phyloP scores from a whole-genome alignment of 2,888 invertebrate genomes.

The Meiosimyza decipiens region DNA sequence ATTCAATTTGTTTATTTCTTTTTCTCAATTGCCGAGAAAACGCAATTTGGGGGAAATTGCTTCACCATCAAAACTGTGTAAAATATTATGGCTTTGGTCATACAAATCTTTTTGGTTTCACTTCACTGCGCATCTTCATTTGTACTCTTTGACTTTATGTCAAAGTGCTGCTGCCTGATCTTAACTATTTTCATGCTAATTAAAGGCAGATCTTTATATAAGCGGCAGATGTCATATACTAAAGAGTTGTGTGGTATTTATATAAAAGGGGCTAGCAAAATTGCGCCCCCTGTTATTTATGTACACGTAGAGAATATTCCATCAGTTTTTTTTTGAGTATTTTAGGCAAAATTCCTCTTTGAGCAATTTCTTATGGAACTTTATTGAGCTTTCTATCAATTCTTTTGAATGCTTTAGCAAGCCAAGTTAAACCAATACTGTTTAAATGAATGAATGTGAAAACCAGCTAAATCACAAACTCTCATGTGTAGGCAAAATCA shows the following conservation, averaged over 20 bases:
- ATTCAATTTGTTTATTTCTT: conserved; percentile 30
- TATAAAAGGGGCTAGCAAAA: conserved; percentile 50
- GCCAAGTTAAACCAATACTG: too few relatives aligned
- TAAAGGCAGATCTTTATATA: conserved; percentile 33
- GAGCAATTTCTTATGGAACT: too few relatives aligned
- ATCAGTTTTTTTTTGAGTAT: too few relatives aligned
- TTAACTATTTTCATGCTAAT: conserved; percentile 38
- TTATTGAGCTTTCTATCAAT: too few relatives aligned
- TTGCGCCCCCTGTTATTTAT: conserved; percentile 37
- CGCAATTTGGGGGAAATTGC: not conserved
- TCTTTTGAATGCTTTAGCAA: too few relatives aligned
- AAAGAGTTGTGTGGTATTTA: conserved; percentile 49
- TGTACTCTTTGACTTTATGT: not conserved
- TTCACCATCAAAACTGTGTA: conserved; percentile 5
- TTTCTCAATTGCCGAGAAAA: not conserved
- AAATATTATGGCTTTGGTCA: conserved; percentile 6
- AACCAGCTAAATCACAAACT: too few relatives aligned
- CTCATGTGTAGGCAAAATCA: too few relatives aligned
- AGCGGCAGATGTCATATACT: not conserved
- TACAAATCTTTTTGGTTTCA: not conserved
- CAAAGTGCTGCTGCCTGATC: conserved; percentile 15
- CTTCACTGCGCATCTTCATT: not conserved
- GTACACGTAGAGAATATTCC: too few relatives aligned
- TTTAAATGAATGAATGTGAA: too few relatives aligned
- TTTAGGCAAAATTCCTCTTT: too few relatives aligned